A percentile compares a stretch with the other conserved stretches of the same genome.
Conservation (phyloP, 2,888 invertebrate species). For the Junonia oenone region DNA sequence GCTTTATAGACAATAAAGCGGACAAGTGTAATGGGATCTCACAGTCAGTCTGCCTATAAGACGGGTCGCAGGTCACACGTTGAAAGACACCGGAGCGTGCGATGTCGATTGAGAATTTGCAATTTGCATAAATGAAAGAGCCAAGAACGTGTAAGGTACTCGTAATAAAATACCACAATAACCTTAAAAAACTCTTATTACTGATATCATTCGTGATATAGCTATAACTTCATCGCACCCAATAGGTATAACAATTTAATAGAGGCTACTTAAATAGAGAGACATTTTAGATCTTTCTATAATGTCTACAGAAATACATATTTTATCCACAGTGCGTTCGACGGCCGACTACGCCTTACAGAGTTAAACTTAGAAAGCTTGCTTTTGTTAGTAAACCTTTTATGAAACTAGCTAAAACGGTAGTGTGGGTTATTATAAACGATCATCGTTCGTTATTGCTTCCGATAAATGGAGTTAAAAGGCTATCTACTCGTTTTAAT, state of each 20-base stretch:
- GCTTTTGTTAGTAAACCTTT: conserved; percentile 24
- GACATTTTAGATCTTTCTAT: neutral
- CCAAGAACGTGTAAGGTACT: conserved; percentile 6
- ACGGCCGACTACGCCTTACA: conserved; percentile 8
- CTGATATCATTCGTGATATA: neutral
- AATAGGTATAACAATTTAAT: neutral
- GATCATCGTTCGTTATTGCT: conserved; percentile 22
- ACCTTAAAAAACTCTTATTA: neutral
- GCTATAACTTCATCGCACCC: neutral
- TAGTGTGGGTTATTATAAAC: conserved; percentile 24
- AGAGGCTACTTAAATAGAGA: neutral
- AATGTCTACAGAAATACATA: neutral
- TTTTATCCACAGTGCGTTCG: conserved; percentile 4
- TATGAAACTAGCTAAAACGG: conserved; percentile 24
- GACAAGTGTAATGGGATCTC: conserved; percentile 63
- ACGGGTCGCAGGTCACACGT: conserved; percentile 51
- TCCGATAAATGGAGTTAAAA: conserved; percentile 27
- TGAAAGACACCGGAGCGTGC: conserved; percentile 32
- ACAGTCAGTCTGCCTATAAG: conserved; percentile 46
- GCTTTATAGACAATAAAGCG: conserved; percentile 68
- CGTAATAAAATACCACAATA: neutral
- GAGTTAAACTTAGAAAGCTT: conserved; percentile 19
- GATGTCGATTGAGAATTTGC: conserved; percentile 29
- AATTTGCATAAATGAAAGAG: conserved; percentile 27
- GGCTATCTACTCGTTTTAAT: conserved; percentile 25